Base-by-base conservation (phyloP, 2,888 invertebrate genomes). In the Argyresthia goedartella region DNA sequence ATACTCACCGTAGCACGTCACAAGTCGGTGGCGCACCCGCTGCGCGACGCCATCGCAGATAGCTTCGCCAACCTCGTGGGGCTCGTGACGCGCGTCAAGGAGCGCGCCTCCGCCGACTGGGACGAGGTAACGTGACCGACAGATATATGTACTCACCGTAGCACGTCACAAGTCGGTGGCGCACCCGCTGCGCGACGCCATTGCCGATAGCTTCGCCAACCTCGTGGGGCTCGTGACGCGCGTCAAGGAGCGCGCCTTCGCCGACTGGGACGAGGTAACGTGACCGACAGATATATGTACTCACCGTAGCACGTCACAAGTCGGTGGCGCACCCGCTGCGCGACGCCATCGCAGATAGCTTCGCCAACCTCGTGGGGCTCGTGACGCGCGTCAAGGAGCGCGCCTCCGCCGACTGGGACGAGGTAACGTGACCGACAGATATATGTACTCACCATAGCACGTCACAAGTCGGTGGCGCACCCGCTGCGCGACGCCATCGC, bases 261-360 rank as follows among this genome's bases (percentile, higher is more conserved):
- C 93, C 54, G 96, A 96, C 76, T 96, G 96, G 96, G 95, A 95
- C 55, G 95, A 95, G 67, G 93, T 96, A n/a, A n/a, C n/a, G n/a
- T n/a, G n/a, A n/a, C n/a, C n/a, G n/a, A n/a, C n/a, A n/a, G n/a
- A n/a, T n/a, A n/a, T n/a, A n/a, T n/a, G n/a, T n/a, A n/a, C n/a
- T n/a, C n/a, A n/a, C n/a, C n/a, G n/a, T n/a, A n/a, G n/a, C n/a
- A n/a, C n/a, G n/a, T n/a, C n/a, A 97, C 78, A 95, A 95, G 71
- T 95, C 95, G 71, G 93, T 94, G 60, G 87, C 90, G 57, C 96
- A 94, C 82, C 91, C 94, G 53, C 90, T 97, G 72, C 92, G 96
- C 62, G 95, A 96, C 72, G 94, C 92, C 73, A 93, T 98, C 91
- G 90, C 91, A 69, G 95, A 95, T 66, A 92, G 93, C 64, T 97